Evolutionary conservation across 2,113 vertebrate species (phyloP), one percentile per base, ranked within the genome.

Genomic region (Natator depressus): DNA sequence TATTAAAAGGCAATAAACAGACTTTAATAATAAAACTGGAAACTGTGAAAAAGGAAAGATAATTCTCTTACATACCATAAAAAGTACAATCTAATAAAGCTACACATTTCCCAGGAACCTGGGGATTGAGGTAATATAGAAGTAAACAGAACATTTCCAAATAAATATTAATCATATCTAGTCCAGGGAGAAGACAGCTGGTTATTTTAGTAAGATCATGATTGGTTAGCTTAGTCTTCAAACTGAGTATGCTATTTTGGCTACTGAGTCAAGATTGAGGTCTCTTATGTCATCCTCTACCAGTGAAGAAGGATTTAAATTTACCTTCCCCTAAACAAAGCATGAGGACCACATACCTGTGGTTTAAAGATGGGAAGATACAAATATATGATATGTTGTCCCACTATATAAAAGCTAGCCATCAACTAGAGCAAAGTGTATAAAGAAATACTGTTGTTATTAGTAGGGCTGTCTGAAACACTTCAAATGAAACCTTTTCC

Each of bases 1-100:
- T 89, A 38, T 3, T 97, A 97, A 95, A 65, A 94, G 85, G 89
- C 89, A 97, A 96, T 97, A 97, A 97, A 97, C 51, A 1, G 50
- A 91, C 72, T 96, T 96, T 91, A 86, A 93, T 89, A 96, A 96
- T 97, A 97, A 97, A 97, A 96, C 83, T 94, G 87, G 89, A 93
- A 97, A 92, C 85, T 88, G 80, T 93, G 94, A 90, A 95, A 95
- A 93, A 96, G 42, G 59, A 89, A 97, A 92, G 87, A 94, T 90
- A 94, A 97, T 97, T 97, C 89, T 95, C 53, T 90, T 88, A 89
- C 85, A 97, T 83, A 89, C 53, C 14, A 89, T 96, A 95, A 97
- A 97, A 95, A 5, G n/a, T 89, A 92, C 0, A 3, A 95, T 72
- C 84, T 87, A 90, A 95, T 96, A 97, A 97, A 96, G 88, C 10